Evolutionary conservation across 2,888 invertebrate species (phyloP).

Genomic region (Phymatocera aterrima): DNA sequence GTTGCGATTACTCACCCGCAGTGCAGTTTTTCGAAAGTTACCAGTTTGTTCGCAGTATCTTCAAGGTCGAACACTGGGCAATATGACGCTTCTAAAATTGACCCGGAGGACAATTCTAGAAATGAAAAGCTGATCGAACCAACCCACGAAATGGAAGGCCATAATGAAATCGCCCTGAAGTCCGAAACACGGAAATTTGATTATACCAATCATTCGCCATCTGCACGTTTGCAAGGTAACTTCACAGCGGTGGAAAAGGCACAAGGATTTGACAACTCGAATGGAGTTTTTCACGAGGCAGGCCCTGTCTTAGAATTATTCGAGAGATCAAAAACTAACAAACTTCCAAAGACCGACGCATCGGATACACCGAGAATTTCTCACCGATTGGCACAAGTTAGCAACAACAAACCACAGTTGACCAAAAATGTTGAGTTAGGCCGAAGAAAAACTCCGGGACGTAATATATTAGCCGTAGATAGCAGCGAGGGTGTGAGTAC

Average conservation of each 20-base stretch:
- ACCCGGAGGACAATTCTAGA: not conserved
- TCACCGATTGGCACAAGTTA: not conserved
- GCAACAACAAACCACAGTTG: not conserved
- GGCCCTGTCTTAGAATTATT: too few species aligned
- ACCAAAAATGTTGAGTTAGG: not conserved
- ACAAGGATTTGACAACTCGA: not conserved
- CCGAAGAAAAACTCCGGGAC: not conserved
- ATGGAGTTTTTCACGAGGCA: not conserved
- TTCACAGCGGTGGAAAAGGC: not conserved
- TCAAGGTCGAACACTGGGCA: not conserved
- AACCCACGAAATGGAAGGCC: conserved; percentile 31
- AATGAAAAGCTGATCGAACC: conserved; percentile 16
- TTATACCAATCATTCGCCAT: not conserved
- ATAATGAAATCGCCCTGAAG: not conserved
- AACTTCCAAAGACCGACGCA: not conserved
- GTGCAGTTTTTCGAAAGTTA: not conserved
- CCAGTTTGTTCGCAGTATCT: not conserved
- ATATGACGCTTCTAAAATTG: too few species aligned
- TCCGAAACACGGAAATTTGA: not conserved
- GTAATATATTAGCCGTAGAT: not conserved
- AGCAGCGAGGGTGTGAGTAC: not conserved
- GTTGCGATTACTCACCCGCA: not conserved
- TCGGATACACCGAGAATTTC: not conserved
- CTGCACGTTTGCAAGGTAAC: not conserved
- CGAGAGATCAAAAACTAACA: not conserved